Evolutionary conservation across 2,888 invertebrate species (phyloP), one percentile per base, ranked within the genome.

Genomic region (Bellardia bayeri): DNA sequence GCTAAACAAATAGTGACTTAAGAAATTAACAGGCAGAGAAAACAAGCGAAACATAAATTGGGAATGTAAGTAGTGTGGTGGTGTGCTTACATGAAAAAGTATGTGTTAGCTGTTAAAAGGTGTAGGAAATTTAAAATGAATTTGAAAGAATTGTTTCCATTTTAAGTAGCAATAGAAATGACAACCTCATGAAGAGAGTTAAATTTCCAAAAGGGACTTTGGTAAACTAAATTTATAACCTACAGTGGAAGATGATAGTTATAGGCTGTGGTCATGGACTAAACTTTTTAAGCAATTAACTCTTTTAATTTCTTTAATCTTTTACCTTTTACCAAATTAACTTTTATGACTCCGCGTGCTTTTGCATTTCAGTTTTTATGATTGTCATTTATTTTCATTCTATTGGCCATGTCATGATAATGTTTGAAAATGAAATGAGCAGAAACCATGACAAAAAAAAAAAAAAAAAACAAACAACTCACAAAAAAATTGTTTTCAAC

Each of bases 351-450:
- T 56, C 33, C 23, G 8, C 7, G 3, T 16, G 14, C 58, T 54
- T n/a, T 45, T 68, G 54, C n/a, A 8, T 30, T 56, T 69, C 2
- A 76, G 56, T 42, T 76, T 79, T n/a, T 11, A 9, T 30, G 86
- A 72, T 87, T 81, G 66, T 81, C 75, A 61, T 76, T 72, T 76
- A 83, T 71, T 83, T 81, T 66, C 2, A 56, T 72, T 61, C 81
- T n/a, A n/a, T 82, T 81, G 54, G 61, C n/a, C 82, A 42, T 80
- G 51, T 86, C 82, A 86, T 63, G 79, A 71, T 86, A 69, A 71
- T 69, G 14, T 58, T 61, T 37, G 23, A 64, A 63, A 68, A 69
- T 54, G 9, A 71, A 78, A 75, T 40, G 49, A 81, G 4, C 42
- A 7, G 33, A 61, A 54, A 81, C 6, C 33, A 64, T 30, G 4